Base-by-base conservation (phyloP, 2,797 vertebrate species). In the Australoheros facetus region DNA sequence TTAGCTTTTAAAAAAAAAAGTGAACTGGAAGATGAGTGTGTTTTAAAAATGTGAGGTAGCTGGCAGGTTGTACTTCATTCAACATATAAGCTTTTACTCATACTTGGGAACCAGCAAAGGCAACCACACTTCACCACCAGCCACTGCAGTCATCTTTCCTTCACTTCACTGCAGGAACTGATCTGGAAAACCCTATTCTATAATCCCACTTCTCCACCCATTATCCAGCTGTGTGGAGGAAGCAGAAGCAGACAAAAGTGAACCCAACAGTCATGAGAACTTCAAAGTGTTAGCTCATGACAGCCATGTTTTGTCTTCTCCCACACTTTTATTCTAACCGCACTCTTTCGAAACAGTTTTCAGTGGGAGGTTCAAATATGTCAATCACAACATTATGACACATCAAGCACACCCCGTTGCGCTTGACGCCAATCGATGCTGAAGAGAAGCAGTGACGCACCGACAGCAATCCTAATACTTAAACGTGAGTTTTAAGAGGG, bases 341-440 rank as follows among this genome's bases (percentile, higher is more conserved):
- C 80, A 86, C 42, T 62, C 78, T 87, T 86, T 89, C 53, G 69
- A 89, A 90, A 88, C 79, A 81, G 84, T 78, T 78, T 90, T 86
- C 83, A 79, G 87, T 86, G 78, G 82, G 82, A 85, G 74, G 53
- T 79, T 84, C 58, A 77, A 73, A 85, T 70, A 48, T 77, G 80
- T 80, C 80, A 83, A 83, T 87, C 77, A 91, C 84, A 88, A 90
- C 88, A 90, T 4, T 56, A 71, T 74, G 86, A 88, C 83, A 89
- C 81, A 80, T 14, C 48, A 64, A 85, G 45, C 78, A 81, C 72
- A 21, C 60, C 56, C 88, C 70, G 59, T 66, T 86, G 75, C 66
- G 70, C 59, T 82, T 39, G 13, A 4, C 4, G 28, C n/a, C 7
- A 51, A 45, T 69, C 62, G 30, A 13, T 51, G 23, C 26, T 51